These are phyloP conservation scores for Automeris io DNA, from an alignment of 2,888 invertebrate species.

Conservation along the genomic window DNA sequence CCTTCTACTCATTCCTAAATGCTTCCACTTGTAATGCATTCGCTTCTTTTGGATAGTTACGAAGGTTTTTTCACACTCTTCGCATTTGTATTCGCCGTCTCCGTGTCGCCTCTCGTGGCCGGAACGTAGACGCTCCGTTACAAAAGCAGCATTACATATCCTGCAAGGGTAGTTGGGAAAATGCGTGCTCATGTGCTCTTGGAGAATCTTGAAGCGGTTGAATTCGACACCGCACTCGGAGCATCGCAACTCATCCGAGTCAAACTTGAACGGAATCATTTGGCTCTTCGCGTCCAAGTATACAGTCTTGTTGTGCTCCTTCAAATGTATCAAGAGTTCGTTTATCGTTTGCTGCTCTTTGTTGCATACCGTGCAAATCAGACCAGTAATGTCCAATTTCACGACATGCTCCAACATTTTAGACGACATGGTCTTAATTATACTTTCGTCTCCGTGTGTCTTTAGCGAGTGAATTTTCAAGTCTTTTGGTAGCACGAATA, in stretches of 20 bases:
- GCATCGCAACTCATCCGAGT: constrained; percentile 37
- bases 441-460: constrained; percentile 10
- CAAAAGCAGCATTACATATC: constrained; percentile 36
- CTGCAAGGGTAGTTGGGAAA: constrained; percentile 44
- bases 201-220: constrained; percentile 41
- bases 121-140: constrained; percentile 28
- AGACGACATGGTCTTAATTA: constrained; percentile 4
- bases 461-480: constrained; percentile 32
- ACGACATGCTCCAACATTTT: constrained; percentile 10
- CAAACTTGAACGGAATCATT: constrained; percentile 52
- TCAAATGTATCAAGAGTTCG: constrained; percentile 11
- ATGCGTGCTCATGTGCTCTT: constrained; percentile 54
- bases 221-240: constrained; percentile 36
- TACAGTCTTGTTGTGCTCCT: constrained; percentile 16
- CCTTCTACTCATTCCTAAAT: constrained; percentile 22
- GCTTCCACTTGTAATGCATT: constrained; percentile 22
- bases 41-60: constrained; percentile 17
- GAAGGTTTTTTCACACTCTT: constrained; percentile 41
- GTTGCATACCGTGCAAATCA: constrained; percentile 12
- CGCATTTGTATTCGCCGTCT: constrained; percentile 38
- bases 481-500: constrained; percentile 29
- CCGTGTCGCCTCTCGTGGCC: constrained; percentile 37
- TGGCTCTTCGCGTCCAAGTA: constrained; percentile 37
- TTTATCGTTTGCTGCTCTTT: constrained; percentile 5
- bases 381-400: constrained; percentile 14